Base-by-base conservation (phyloP, 2,888 invertebrate species). In the Sthenelais limicola region DNA sequence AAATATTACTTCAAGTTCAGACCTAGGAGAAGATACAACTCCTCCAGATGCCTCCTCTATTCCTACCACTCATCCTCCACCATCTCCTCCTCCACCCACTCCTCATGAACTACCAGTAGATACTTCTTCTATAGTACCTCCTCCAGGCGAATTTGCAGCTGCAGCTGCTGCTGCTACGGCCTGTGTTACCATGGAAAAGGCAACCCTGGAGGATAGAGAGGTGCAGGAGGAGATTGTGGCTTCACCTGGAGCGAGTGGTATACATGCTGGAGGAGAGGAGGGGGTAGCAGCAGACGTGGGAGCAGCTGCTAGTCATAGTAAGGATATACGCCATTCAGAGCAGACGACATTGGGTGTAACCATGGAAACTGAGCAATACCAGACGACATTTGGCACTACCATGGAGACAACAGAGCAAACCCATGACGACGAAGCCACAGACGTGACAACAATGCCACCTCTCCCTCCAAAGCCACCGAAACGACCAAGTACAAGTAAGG, bases 211-310 rank as follows among this genome's bases (percentile, higher is more conserved):
- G n/a, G n/a, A n/a, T n/a, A n/a, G n/a, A n/a, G n/a, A n/a, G n/a
- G n/a, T 9, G 33, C 30, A 56, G 32, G 32, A 2, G 32, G 30
- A 32, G 56, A 56, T 30, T n/a, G 24, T n/a, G n/a, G n/a, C n/a
- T n/a, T n/a, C n/a, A n/a, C n/a, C n/a, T n/a, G 18, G 21, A 62
- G 62, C 21, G 62, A 21, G 62, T 35, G 33, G 24, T 21, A 62
- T 38, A 28, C 24, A 43, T 12, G 9, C 15, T 15, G 43, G 43
- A 9, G 43, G 18, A 18, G 43, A 43, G 43, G 43, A 12, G 43
- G 9, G 12, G 43, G 43, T 43, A 18, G 43, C 43, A 18, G 43
- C 43, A 18, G 9, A 9, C 43, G 56, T 33, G 5, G 30, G 56
- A 4, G 30, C 30, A n/a, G n/a, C n/a, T n/a, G n/a, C n/a, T n/a